Base-by-base conservation (phyloP, 2,113 vertebrate genomes). In the Suricata suricatta region DNA sequence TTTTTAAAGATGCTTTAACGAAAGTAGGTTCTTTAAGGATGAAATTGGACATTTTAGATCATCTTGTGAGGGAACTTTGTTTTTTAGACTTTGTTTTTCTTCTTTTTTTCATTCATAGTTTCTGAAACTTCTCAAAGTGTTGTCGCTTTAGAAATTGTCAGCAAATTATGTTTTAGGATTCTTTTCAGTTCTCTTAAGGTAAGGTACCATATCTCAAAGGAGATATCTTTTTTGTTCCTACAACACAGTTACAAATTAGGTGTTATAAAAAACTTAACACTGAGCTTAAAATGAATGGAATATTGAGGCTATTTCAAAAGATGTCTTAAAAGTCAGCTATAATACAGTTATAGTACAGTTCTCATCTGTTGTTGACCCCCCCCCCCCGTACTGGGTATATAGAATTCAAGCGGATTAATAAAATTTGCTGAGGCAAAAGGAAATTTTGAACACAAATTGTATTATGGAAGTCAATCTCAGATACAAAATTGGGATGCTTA, bases 1-100 rank as follows among this genome's bases (percentile, higher is more conserved):
- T 96, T 96, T 97, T 92, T 77, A 92, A 97, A 95, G 84, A 80
- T 90, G 97, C 80, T 52, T 81, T 94, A 96, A 84, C 31, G 33
- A 92, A 80, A 69, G 88, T 81, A 7, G 10, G 64, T 91, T 86
- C 23, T 60, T 96, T 95, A 10, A 79, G 52, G 54, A n/a, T 92
- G 47, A 96, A 82, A 92, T 54, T 77, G 95, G 27, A 41, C 77
- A 72, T 92, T 90, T 94, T 71, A 47, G 66, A 83, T 93, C 14
- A 54, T 96, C 47, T 38, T 86, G 15, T 94, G 82, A 80, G 90
- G 57, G 54, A 91, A 16, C 41, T 97, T 96, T 93, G 57, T 54
- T 82, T 82, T 66, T 77, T 93, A 95, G 54, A 87, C 52, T 10
- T 64, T 91, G 84, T 47, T 97, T 15, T 71, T 80, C 87, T 72